A percentile compares a stretch with the other conserved stretches of the same genome.
phyloP scores from a whole-genome alignment of 2,888 invertebrate genomes.

The Machimus atricapillus region DNA sequence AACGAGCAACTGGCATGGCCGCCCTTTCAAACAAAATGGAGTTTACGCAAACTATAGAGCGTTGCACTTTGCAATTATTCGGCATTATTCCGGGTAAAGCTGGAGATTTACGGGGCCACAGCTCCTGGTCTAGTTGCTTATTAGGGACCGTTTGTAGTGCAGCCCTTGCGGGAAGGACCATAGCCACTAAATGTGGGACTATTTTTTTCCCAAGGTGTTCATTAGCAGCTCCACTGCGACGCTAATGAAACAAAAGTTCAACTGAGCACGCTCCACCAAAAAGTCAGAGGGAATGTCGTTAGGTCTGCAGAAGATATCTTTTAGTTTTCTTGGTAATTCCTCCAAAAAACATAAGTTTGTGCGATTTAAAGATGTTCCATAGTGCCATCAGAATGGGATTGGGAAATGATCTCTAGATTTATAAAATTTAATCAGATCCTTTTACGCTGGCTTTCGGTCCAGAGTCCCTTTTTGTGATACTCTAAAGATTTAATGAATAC shows the following conservation, averaged over 20 bases:
- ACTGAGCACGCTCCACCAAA: background rate
- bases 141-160: background rate
- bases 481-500: background rate
- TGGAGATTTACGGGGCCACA: background rate
- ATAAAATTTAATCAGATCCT: background rate
- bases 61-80: conserved; percentile 5
- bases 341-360: background rate
- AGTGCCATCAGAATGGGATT: background rate
- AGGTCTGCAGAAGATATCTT: background rate
- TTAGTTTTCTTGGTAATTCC: background rate
- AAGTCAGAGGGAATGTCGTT: background rate
- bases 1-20: background rate
- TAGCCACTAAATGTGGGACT: background rate
- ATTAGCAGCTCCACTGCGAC: background rate
- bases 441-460: background rate
- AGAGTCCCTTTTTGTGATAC: background rate
- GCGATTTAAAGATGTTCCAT: background rate
- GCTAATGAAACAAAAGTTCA: background rate
- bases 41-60: conserved; percentile 14
- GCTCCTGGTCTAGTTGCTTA: background rate
- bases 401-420: background rate
- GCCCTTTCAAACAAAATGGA: background rate
- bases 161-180: background rate
- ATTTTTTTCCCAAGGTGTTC: background rate
- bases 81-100: background rate